Conservation (phyloP, 1,140 invertebrate species). For the Hydropsyche tenuis region DNA sequence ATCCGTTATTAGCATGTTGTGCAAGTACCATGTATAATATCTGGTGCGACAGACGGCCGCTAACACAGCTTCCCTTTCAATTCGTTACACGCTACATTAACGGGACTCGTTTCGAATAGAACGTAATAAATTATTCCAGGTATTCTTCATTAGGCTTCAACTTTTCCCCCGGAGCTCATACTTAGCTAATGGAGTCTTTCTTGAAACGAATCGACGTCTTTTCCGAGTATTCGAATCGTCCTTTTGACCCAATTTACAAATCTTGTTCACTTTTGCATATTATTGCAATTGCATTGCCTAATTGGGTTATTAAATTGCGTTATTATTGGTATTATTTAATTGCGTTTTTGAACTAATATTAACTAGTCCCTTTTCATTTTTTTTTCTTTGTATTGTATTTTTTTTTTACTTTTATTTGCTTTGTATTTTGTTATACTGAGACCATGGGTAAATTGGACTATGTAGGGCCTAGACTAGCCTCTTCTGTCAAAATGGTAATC, state of each 20-base stretch:
- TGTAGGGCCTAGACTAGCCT: too few relatives aligned
- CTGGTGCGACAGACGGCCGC: not conserved
- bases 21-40: constrained; percentile 1
- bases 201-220: constrained; percentile 1
- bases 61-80: constrained; percentile 35
- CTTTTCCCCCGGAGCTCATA: constrained; percentile 13
- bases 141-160: constrained; percentile 44
- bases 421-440: too few relatives aligned
- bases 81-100: constrained; percentile 48
- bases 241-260: not conserved
- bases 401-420: too few relatives aligned
- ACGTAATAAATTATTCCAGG: constrained; percentile 48
- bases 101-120: constrained; percentile 19
- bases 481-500: too few relatives aligned
- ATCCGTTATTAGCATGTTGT: not conserved
- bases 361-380: too few relatives aligned
- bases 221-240: not conserved
- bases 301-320: too few relatives aligned
- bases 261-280: too few relatives aligned
- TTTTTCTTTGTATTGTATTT: too few relatives aligned
- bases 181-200: constrained; percentile 31
- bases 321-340: too few relatives aligned
- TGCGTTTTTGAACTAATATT: too few relatives aligned
- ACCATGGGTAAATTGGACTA: too few relatives aligned
- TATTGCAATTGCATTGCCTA: too few relatives aligned